Evolutionary conservation across 2,113 vertebrate species (phyloP), one percentile per base, ranked within the genome.

Genomic region (Mormyrus lacerda): DNA sequence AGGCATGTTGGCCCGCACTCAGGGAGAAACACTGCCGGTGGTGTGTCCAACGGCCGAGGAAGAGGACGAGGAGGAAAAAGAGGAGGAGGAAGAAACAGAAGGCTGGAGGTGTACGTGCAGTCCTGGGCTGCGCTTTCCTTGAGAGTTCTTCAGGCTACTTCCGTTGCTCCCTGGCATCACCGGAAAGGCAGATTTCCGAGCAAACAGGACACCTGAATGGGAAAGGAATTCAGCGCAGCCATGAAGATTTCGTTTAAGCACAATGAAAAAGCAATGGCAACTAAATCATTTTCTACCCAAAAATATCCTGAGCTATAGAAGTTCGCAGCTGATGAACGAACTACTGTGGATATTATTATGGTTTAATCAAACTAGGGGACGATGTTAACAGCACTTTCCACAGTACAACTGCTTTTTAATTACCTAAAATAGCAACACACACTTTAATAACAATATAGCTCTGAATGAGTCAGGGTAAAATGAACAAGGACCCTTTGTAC

Each of bases 121-220:
- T 17, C 92, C 87, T 0, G 95, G 94, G 92, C 95, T 97, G 11
- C 24, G 90, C 91, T 91, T 96, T 90, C 93, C 95, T 93, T 97
- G 97, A 93, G 94, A 91, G 90, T 69, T 90, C 89, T 90, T 91
- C 90, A 90, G 93, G 73, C 90, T 90, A 58, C 92, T 91, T n/a
- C 90, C 89, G 51, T 95, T 95, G 1, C 84, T 89, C 61, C 92
- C 93, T 2, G 92, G 88, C 90, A 95, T 93, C n/a, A 92, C 93
- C 2, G 96, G 88, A 6, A 94, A 91, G 24, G 94, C 91, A n/a
- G 97, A 95, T 90, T 96, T 96, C 9, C 96, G 96, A 47, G 97
- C 97, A 0, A 98, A 98, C 86, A 99, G 95, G 90, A 98, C 92
- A 0, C 97, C 97, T 98, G 93, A 10, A 83, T 58, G 90, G 45